Conservation (phyloP, 2,113 vertebrate genomes). For the Pachyramphus minor region DNA sequence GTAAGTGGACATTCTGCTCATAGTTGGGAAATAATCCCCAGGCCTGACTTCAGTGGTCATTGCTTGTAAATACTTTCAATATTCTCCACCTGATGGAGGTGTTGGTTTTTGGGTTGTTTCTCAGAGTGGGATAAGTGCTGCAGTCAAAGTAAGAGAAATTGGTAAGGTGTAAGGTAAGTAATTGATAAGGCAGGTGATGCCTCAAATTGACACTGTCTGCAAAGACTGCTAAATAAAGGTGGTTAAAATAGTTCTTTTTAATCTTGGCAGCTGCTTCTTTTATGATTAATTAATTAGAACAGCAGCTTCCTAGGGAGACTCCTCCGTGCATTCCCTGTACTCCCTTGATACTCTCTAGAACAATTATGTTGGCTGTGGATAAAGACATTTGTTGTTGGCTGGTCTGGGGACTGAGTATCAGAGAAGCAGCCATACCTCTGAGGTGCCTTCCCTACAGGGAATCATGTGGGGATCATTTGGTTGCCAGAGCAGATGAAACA, state of each 20-base stretch:
- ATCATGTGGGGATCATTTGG: not conserved
- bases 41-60: not conserved
- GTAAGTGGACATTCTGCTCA: not conserved
- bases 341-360: not conserved
- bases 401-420: not conserved
- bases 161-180: not conserved
- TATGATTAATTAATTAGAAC: conserved; percentile 22
- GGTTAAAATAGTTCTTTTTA: not conserved
- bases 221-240: not conserved
- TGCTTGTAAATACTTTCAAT: not conserved
- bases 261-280: not conserved
- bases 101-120: not conserved
- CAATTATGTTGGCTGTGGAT: not conserved
- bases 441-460: not conserved
- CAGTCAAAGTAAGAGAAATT: not conserved
- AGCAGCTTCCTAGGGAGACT: not conserved
- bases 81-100: not conserved
- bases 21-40: not conserved
- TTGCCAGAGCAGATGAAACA: not conserved
- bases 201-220: not conserved
- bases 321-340: not conserved
- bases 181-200: not conserved
- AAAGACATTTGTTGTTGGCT: not conserved
- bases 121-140: not conserved
- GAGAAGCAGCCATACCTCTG: not conserved